A percentile compares a stretch with the other conserved stretches of the same genome.
These are phyloP conservation scores for Drosophila meridionalis DNA, from an alignment of 2,888 invertebrate species.

Conservation along the genomic window DNA sequence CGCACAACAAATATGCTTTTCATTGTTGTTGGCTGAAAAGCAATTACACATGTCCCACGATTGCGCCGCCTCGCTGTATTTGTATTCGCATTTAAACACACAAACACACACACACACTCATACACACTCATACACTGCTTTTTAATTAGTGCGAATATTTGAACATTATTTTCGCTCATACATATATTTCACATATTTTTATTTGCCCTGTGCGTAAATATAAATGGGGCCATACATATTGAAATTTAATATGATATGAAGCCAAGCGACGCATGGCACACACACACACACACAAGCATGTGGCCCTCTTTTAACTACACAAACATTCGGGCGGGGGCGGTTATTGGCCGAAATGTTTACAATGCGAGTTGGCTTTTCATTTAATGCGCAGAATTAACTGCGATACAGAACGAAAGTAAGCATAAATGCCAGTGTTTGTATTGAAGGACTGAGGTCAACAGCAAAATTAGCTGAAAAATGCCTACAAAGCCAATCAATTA, in stretches of 20 bases:
- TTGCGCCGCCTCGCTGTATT: slow-evolving; percentile 45
- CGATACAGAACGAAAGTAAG: slow-evolving; percentile 7
- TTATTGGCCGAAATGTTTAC: slow-evolving; percentile 47
- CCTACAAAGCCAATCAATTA: not conserved
- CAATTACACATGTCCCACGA: slow-evolving; percentile 73
- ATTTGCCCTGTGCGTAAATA: slow-evolving; percentile 65
- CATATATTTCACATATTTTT: slow-evolving; percentile 53
- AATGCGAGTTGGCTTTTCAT: slow-evolving; percentile 56
- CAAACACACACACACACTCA: slow-evolving; percentile 17
- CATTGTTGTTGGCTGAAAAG: slow-evolving; percentile 56
- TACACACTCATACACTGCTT: slow-evolving; percentile 32
- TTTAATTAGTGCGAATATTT: slow-evolving; percentile 78
- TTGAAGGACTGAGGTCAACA: not conserved
- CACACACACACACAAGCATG: not conserved
- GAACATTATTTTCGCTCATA: slow-evolving; percentile 71
- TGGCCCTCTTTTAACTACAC: slow-evolving; percentile 23
- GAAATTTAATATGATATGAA: slow-evolving; percentile 56
- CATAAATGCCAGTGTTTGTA: slow-evolving; percentile 8
- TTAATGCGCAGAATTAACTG: slow-evolving; percentile 47
- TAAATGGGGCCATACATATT: slow-evolving; percentile 45
- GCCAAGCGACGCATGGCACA: slow-evolving; percentile 14
- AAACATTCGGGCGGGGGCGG: slow-evolving; percentile 26
- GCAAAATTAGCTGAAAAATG: slow-evolving; percentile 1
- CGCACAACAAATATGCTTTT: slow-evolving; percentile 27
- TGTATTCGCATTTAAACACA: slow-evolving; percentile 19